Percentiles rank a stretch among this genome's conserved stretches.
Evolutionary conservation across 2,113 vertebrate species (phyloP).

Genomic region (Syngnathoides biaculeatus): DNA sequence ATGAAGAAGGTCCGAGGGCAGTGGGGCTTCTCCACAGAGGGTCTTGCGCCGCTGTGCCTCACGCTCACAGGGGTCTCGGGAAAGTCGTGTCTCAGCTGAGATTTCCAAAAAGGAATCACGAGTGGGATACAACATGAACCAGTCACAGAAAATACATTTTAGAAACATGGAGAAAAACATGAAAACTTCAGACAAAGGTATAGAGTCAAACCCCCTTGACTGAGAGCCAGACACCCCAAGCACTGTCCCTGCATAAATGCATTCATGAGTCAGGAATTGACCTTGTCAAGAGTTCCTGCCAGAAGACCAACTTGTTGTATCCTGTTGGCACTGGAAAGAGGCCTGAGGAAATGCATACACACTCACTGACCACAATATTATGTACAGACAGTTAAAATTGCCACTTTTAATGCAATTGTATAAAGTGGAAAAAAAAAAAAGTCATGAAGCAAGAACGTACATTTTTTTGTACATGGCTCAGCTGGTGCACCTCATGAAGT

Average conservation of each 20-base stretch:
- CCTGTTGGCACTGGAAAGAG: conserved; percentile 63
- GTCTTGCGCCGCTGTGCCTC: conserved; percentile 80
- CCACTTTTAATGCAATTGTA: too few relatives aligned
- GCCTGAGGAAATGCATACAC: neutral
- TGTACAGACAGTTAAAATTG: too few relatives aligned
- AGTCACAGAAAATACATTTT: neutral
- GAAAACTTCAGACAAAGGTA: too few relatives aligned
- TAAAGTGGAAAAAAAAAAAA: too few relatives aligned
- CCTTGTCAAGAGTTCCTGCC: conserved; percentile 82
- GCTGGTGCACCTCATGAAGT: neutral
- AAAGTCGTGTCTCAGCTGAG: conserved; percentile 78
- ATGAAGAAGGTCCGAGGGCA: conserved; percentile 77
- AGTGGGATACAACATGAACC: too few relatives aligned
- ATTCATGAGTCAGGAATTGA: conserved; percentile 42
- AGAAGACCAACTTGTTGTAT: conserved; percentile 76
- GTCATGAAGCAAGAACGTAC: too few relatives aligned
- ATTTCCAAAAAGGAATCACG: neutral
- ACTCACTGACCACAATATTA: conserved; percentile 2
- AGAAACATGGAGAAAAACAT: too few relatives aligned
- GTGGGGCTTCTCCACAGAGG: conserved; percentile 81
- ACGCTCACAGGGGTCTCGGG: conserved; percentile 79
- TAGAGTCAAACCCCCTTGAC: too few relatives aligned
- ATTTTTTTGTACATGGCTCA: neutral
- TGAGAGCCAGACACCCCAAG: too few relatives aligned
- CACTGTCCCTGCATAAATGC: too few relatives aligned